Evolutionary conservation across 2,113 vertebrate genomes (phyloP).

Genomic region (Carettochelys insculpta): DNA sequence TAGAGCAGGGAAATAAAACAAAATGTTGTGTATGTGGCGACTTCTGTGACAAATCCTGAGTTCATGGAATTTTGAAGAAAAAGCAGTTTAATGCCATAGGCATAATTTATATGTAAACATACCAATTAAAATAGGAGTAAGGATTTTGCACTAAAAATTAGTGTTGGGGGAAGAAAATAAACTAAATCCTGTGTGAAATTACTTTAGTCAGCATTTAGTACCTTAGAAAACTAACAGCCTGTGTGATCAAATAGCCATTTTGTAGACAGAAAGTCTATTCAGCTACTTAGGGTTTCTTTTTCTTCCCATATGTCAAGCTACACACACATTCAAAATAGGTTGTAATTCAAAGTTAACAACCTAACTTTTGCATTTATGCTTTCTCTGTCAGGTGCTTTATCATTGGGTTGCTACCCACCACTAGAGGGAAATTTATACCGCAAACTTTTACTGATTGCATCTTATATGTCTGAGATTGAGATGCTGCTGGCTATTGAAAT

Average conservation of each 20-base stretch:
- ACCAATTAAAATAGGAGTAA: too few species aligned
- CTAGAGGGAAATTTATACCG: constrained; percentile 76
- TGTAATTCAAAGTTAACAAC: neutral
- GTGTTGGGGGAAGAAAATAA: neutral
- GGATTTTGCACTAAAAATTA: too few species aligned
- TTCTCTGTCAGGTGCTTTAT: constrained; percentile 82
- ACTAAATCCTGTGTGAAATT: neutral
- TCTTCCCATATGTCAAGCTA: neutral
- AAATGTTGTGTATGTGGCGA: neutral
- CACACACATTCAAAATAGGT: neutral
- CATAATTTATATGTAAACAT: neutral
- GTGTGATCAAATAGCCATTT: neutral
- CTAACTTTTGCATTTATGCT: neutral
- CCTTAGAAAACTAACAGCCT: neutral
- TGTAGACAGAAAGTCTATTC: neutral
- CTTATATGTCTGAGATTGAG: constrained; percentile 87
- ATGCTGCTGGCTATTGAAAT: constrained; percentile 90
- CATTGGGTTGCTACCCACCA: constrained; percentile 82
- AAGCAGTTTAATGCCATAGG: neutral
- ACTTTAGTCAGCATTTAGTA: neutral
- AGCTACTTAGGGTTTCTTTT: neutral
- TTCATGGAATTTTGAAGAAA: neutral
- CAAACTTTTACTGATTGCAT: constrained; percentile 81
- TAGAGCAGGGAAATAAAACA: neutral
- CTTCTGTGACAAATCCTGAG: neutral